Evolutionary conservation across 2,797 vertebrate species (phyloP).

Genomic region (Poeciliopsis turneri): DNA sequence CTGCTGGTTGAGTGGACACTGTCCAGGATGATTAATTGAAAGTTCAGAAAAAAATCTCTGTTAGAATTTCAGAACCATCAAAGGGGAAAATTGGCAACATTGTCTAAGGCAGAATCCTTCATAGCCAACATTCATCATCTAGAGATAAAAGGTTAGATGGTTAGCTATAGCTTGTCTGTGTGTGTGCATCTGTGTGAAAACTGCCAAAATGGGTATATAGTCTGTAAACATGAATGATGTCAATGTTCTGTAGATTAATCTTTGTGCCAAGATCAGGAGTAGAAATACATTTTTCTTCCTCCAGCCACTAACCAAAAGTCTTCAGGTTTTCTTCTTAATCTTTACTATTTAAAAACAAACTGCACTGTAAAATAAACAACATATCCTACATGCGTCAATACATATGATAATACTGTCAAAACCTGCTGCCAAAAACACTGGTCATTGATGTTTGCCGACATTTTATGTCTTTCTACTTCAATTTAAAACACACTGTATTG

Average conservation of each 20-base stretch:
- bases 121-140: constrained; percentile 73
- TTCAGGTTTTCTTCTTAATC: background rate
- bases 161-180: constrained; percentile 21
- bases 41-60: constrained; percentile 75
- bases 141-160: constrained; percentile 75
- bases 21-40: constrained; percentile 78
- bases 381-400: background rate
- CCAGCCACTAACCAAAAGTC: background rate
- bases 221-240: constrained; percentile 45
- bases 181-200: background rate
- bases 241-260: constrained; percentile 42
- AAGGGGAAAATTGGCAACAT: constrained; percentile 79
- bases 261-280: background rate
- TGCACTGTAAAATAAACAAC: background rate
- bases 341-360: background rate
- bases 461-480: background rate
- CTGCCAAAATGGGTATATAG: constrained; percentile 17
- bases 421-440: background rate
- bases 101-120: constrained; percentile 70
- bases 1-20: constrained; percentile 64
- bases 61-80: constrained; percentile 73
- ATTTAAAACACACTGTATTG: background rate
- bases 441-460: background rate
- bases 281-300: background rate
- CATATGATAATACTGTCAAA: background rate